Conservation (phyloP, 2,113 vertebrate species). For the Toxotes jaculatrix region DNA sequence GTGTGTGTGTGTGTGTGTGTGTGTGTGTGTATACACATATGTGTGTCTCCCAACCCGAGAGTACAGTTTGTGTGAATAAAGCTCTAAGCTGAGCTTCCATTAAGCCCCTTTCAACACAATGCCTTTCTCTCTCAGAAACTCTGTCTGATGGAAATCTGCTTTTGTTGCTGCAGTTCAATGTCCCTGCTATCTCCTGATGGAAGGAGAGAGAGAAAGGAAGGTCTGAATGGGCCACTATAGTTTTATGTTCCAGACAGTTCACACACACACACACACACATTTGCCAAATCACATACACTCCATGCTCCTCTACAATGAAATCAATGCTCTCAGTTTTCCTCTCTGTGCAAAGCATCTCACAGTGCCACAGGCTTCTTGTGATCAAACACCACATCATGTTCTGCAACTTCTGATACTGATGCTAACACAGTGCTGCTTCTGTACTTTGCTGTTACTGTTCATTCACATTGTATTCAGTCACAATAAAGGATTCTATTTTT, state of each 20-base stretch:
- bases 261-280: conserved; percentile 53
- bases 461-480: conserved; percentile 51
- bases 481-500: conserved; percentile 46
- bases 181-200: conserved; percentile 78
- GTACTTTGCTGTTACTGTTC: conserved; percentile 47
- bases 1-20: conserved; percentile 14
- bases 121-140: conserved; percentile 68
- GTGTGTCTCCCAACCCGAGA: conserved; percentile 55
- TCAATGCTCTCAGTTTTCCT: conserved; percentile 76
- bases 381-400: conserved; percentile 78
- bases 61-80: conserved; percentile 76
- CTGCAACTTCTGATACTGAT: conserved; percentile 65
- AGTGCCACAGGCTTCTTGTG: conserved; percentile 75
- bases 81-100: conserved; percentile 76
- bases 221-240: conserved; percentile 75
- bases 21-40: conserved; percentile 34
- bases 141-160: conserved; percentile 79
- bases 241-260: conserved; percentile 69
- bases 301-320: conserved; percentile 72
- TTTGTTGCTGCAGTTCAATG: conserved; percentile 79
- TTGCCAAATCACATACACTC: conserved; percentile 54
- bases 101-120: conserved; percentile 77
- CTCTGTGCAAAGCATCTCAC: conserved; percentile 54
- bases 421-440: conserved; percentile 59
- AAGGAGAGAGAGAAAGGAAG: conserved; percentile 66